A percentile compares a stretch with the other conserved stretches of the same genome.
These are phyloP conservation scores for Erpetoichthys calabaricus DNA, from an alignment of 2,797 vertebrate genomes.

Conservation along the genomic window DNA sequence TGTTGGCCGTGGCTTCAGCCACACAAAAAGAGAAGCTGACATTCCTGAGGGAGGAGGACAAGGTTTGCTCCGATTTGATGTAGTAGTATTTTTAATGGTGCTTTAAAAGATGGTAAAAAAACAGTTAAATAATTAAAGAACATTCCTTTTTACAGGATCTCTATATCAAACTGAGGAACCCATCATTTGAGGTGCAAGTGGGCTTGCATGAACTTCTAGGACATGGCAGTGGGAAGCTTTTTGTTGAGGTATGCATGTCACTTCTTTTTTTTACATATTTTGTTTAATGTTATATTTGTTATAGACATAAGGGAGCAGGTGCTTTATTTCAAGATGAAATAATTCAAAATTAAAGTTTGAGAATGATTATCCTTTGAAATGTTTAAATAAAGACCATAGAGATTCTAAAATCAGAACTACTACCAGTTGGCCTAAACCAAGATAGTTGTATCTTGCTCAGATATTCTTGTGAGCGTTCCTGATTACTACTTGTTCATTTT, in stretches of 20 bases:
- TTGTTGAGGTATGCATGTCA: constrained; percentile 55
- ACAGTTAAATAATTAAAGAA: background rate
- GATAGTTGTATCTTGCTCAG: background rate
- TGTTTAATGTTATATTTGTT: background rate
- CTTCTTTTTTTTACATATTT: background rate
- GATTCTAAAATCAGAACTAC: too few relatives aligned
- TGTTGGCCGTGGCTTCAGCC: constrained; percentile 69
- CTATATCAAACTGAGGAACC: constrained; percentile 74
- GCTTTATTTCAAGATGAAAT: too few relatives aligned
- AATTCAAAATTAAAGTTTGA: too few relatives aligned
- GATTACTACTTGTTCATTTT: background rate
- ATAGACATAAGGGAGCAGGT: too few relatives aligned
- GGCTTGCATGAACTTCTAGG: constrained; percentile 81
- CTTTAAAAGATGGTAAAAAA: too few relatives aligned
- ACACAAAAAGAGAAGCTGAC: constrained; percentile 75
- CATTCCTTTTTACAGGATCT: constrained; percentile 46
- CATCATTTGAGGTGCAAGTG: constrained; percentile 82
- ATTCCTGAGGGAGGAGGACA: constrained; percentile 72
- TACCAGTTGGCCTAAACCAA: background rate
- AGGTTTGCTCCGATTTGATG: constrained; percentile 37
- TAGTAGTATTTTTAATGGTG: too few relatives aligned
- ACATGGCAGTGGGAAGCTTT: constrained; percentile 82
- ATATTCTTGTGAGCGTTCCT: background rate
- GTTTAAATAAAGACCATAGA: too few relatives aligned
- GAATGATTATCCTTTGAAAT: too few relatives aligned